Evolutionary conservation across 2,113 vertebrate genomes (phyloP).

Genomic region (Rutilus rutilus): DNA sequence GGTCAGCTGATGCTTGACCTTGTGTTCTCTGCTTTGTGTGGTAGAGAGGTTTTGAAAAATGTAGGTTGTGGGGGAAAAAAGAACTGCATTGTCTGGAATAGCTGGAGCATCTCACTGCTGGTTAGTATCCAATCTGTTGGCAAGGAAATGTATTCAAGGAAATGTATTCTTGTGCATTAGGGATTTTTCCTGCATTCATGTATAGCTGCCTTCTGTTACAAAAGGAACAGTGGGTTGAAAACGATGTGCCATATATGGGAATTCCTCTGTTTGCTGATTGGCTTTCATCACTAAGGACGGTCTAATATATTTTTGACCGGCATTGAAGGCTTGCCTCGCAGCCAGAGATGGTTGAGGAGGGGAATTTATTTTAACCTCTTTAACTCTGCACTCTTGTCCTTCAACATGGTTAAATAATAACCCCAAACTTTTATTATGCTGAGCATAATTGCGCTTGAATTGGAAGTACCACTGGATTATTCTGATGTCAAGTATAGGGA

Average conservation of each 20-base stretch:
- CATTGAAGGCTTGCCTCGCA: neutral
- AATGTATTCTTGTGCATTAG: slow-evolving; percentile 28
- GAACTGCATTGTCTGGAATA: neutral
- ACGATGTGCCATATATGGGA: slow-evolving; percentile 24
- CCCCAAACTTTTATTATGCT: neutral
- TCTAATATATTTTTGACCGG: slow-evolving; percentile 20
- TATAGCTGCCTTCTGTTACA: slow-evolving; percentile 35
- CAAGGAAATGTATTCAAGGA: slow-evolving; percentile 27
- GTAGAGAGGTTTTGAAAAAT: neutral
- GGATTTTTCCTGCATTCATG: slow-evolving; percentile 37
- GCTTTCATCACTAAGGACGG: neutral
- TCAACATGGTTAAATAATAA: neutral
- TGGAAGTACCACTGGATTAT: no score
- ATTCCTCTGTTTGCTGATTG: slow-evolving; percentile 28
- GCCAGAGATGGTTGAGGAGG: neutral
- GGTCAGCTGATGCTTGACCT: neutral
- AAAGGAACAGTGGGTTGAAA: slow-evolving; percentile 15
- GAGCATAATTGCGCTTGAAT: no score
- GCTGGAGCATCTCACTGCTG: slow-evolving; percentile 25
- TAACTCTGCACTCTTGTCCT: neutral
- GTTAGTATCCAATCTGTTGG: slow-evolving; percentile 20
- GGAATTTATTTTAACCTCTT: slow-evolving; percentile 11
- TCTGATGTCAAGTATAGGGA: no score
- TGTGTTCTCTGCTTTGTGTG: slow-evolving; percentile 4
- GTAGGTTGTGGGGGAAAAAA: neutral